Evolutionary conservation across 2,888 invertebrate genomes (phyloP), one percentile per base, ranked within the genome.

Genomic region (Tipula confusa): DNA sequence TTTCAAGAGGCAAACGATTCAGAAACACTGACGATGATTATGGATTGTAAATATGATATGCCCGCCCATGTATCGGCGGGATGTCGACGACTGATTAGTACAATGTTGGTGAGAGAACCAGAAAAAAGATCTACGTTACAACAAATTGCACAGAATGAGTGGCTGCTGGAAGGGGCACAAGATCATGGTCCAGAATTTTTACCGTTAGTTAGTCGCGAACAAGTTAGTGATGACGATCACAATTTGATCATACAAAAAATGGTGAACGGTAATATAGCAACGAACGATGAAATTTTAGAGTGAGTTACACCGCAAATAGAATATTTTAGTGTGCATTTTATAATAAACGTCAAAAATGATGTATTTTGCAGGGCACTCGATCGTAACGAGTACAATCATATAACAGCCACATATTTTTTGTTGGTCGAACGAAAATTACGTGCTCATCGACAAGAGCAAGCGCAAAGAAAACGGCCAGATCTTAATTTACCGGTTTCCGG

Each of bases 1-100:
- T 99, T 99, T 89, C 98, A 98, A 91, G 99, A 99, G 91, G 98
- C 98, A 33, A 99, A 99, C 90, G 99, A 99, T 90, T 98, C 98
- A 87, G 99, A 99, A 92, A 99, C 99, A 0, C 91, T 99, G 84
- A 99, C 98, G 33, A 98, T 98, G 97, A 99, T 99, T 86, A 97
- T 99, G 96, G 99, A 99, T 90, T 99, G 99, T 91, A 98, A 98
- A 91, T 99, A 98, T 89, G 94, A 94, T 84, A 95, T 98, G 87
- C 98, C 99, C 83, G 89, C 92, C 31, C 95, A 97, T 90, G 94
- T 99, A 85, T 96, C 98, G 11, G 91, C 92, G 83, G 93, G 94
- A 84, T 99, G 99, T 90, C 94, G 94, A 91, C 96, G 96, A 87
- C 91, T 99, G 86, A 98, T 99, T 88, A 94, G 94, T 11, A 93